A percentile compares a stretch with the other conserved stretches of the same genome.
Evolutionary conservation across 2,888 invertebrate species (phyloP).

Genomic region (Empis livida): DNA sequence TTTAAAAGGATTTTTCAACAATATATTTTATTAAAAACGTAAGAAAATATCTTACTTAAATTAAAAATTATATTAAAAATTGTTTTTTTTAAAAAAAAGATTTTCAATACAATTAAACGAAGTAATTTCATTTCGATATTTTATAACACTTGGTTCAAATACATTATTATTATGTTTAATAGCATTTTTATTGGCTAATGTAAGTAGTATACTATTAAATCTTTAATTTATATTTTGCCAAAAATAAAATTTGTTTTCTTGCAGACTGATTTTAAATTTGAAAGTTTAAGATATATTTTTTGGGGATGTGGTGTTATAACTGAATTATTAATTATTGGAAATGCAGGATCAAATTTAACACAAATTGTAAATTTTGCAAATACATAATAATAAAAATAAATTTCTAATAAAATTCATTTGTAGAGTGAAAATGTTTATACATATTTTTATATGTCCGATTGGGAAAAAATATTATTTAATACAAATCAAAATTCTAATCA

Average conservation of each 20-base stretch:
- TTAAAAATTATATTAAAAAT: background rate
- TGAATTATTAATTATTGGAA: background rate
- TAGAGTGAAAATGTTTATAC: background rate
- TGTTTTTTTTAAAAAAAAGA: background rate
- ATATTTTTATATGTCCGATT: background rate
- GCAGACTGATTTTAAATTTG: background rate
- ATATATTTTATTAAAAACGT: background rate
- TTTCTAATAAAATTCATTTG: background rate
- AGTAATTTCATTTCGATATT: background rate
- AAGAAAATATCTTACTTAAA: background rate
- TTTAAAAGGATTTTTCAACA: background rate
- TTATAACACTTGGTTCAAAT: background rate
- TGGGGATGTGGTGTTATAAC: background rate
- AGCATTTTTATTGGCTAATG: background rate
- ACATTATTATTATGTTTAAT: background rate
- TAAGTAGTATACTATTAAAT: background rate
- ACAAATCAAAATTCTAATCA: background rate
- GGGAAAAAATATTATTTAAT: background rate
- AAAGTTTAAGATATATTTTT: background rate
- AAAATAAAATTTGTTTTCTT: background rate
- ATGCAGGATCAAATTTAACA: background rate
- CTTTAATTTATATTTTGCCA: too few relatives aligned
- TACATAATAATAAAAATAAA: too few relatives aligned
- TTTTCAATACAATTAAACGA: background rate
- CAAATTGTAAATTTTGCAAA: background rate